Base-by-base conservation (phyloP, 2,113 vertebrate genomes). In the Mustela lutreola region DNA sequence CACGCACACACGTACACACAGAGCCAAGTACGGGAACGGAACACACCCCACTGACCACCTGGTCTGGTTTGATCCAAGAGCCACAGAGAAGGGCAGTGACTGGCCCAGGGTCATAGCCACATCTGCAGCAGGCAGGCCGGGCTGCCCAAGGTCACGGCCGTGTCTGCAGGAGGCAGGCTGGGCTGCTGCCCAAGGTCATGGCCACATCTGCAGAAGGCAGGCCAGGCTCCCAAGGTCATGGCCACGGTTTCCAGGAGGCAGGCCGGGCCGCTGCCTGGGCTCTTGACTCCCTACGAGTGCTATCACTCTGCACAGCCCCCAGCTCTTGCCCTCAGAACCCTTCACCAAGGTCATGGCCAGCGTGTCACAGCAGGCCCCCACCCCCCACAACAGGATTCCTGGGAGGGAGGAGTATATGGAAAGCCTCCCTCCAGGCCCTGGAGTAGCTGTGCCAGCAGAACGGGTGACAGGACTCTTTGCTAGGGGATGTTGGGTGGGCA, bases 1-100 rank as follows among this genome's bases (percentile, higher is more conserved):
- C 36, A 42, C 0, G 28, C 58, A 31, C 3, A 18, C 39, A 83
- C 4, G 19, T 16, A 1, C 0, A 14, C 22, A 33, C 36, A 6
- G 10, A 81, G 31, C n/a, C 8, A 2, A 21, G 39, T 62, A 7
- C 26, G 42, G 79, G 19, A 81, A 71, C 16, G 48, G 81, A 95
- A 71, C 70, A 88, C 56, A 56, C 36, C 28, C 71, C 11, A 19
- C 19, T 58, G 42, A n/a, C 26, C 28, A 28, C 60, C 53, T 62
- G 16, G 31, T 16, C 80, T 39, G 0, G 21, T 67, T 88, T 14
- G 0, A 70, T 22, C 60, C 84, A 83, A 62, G 87, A 85, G 73
- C 63, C 92, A 63, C 24, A 36, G 65, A 33, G 45, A 48, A 12
- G 19, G 50, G 9, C 42, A 89, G 39, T 11, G 83, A 84, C 60